Evolutionary conservation across 2,888 invertebrate genomes (phyloP).

Genomic region (Prenolepis imparis): DNA sequence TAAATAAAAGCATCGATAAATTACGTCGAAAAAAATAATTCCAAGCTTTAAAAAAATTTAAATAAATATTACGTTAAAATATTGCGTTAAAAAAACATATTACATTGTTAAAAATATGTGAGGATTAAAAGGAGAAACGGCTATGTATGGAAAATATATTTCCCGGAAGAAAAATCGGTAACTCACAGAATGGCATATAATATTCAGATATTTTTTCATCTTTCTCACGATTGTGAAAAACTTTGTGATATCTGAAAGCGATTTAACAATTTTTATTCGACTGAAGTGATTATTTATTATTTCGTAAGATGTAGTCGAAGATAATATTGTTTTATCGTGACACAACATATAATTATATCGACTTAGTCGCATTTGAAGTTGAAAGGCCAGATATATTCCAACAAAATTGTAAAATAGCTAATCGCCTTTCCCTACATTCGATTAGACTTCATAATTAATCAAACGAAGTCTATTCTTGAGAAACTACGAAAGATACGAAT

Average conservation of each 20-base stretch:
- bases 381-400: not conserved
- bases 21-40: not conserved
- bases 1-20: not conserved
- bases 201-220: slow-evolving; percentile 15
- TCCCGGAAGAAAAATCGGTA: slow-evolving; percentile 17
- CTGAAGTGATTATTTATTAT: slow-evolving; percentile 13
- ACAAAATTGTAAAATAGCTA: slow-evolving; percentile 2
- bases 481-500: not conserved
- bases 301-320: slow-evolving; percentile 3
- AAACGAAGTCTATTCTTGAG: not conserved
- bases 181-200: not conserved
- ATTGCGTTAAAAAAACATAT: not conserved
- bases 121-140: not conserved
- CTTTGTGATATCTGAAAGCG: not conserved
- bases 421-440: not conserved
- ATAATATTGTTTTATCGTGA: slow-evolving; percentile 5
- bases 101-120: not conserved
- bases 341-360: not conserved
- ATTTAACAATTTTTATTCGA: slow-evolving; percentile 18
- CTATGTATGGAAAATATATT: not conserved
- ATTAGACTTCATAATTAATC: slow-evolving; percentile 4
- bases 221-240: not conserved
- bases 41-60: not conserved
- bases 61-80: not conserved
- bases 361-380: not conserved